These are phyloP conservation scores for Acridotheres tristis DNA, from an alignment of 2,797 vertebrate genomes.

Conservation along the genomic window DNA sequence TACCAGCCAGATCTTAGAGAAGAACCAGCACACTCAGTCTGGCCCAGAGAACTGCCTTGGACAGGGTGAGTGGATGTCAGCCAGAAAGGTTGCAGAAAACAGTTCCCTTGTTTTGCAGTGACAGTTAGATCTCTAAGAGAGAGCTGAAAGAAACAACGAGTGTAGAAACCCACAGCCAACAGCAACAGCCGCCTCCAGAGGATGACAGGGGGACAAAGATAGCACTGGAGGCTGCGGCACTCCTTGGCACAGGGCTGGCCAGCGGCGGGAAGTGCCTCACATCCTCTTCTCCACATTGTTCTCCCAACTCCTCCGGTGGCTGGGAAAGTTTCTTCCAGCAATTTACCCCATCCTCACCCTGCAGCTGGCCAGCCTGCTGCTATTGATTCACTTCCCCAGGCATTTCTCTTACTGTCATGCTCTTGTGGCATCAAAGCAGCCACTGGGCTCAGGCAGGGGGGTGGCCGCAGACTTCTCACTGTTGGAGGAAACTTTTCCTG, in stretches of 20 bases:
- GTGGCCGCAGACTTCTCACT: background rate
- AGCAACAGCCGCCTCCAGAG: background rate
- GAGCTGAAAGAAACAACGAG: background rate
- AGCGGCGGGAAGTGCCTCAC: slow-evolving; percentile 61
- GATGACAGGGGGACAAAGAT: slow-evolving; percentile 29
- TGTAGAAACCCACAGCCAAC: background rate
- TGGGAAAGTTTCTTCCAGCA: slow-evolving; percentile 69
- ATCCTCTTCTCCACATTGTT: slow-evolving; percentile 69
- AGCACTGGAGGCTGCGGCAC: background rate
- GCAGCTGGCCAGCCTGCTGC: slow-evolving; percentile 33
- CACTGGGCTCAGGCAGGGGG: background rate
- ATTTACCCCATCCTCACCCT: slow-evolving; percentile 59
- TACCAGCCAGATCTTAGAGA: background rate
- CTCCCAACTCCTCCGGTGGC: slow-evolving; percentile 52
- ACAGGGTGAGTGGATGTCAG: background rate
- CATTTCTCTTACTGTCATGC: slow-evolving; percentile 64
- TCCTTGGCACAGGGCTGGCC: slow-evolving; percentile 44
- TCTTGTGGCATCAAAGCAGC: slow-evolving; percentile 45
- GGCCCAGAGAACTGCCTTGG: background rate
- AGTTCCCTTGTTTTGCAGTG: background rate
- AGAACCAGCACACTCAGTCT: background rate
- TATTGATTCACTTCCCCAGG: slow-evolving; percentile 66
- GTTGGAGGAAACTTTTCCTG: slow-evolving; percentile 33
- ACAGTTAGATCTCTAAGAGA: background rate
- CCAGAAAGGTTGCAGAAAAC: background rate